Conservation (phyloP, 2,888 invertebrate genomes). For the Lasioglossum figueresi region DNA sequence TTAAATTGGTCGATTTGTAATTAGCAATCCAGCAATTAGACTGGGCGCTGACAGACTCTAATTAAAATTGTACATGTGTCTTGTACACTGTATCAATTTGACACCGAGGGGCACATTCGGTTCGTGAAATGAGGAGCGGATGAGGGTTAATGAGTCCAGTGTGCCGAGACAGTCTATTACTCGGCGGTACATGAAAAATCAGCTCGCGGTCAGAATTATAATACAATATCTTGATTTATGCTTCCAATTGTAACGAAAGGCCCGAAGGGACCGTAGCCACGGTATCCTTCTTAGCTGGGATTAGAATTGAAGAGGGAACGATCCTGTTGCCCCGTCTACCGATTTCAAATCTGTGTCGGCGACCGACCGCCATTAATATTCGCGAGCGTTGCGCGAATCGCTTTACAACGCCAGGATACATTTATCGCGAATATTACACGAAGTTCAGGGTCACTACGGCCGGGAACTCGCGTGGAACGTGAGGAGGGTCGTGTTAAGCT, state of each 20-base stretch:
- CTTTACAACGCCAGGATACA: slow-evolving; percentile 50
- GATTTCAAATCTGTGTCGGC: slow-evolving; percentile 32
- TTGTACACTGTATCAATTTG: neutral
- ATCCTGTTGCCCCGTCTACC: slow-evolving; percentile 26
- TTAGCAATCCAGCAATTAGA: neutral
- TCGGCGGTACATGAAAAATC: neutral
- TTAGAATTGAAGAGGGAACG: slow-evolving; percentile 11
- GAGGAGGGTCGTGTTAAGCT: slow-evolving; percentile 35
- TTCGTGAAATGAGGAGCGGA: too few relatives aligned
- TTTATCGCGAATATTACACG: slow-evolving; percentile 60
- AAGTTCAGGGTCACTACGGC: slow-evolving; percentile 60
- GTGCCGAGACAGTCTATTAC: neutral
- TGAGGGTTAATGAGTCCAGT: neutral
- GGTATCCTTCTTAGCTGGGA: slow-evolving; percentile 16
- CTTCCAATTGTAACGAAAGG: slow-evolving; percentile 1
- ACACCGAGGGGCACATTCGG: too few relatives aligned
- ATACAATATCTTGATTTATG: slow-evolving; percentile 8
- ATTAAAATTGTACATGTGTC: neutral
- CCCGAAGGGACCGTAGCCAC: neutral
- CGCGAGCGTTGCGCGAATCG: slow-evolving; percentile 45
- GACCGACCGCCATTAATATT: slow-evolving; percentile 49
- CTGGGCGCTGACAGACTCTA: neutral
- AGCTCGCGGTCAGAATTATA: neutral
- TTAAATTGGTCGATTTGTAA: neutral
- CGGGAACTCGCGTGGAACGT: slow-evolving; percentile 53